Base-by-base conservation (phyloP, 2,113 vertebrate species). In the Scalopus aquaticus region DNA sequence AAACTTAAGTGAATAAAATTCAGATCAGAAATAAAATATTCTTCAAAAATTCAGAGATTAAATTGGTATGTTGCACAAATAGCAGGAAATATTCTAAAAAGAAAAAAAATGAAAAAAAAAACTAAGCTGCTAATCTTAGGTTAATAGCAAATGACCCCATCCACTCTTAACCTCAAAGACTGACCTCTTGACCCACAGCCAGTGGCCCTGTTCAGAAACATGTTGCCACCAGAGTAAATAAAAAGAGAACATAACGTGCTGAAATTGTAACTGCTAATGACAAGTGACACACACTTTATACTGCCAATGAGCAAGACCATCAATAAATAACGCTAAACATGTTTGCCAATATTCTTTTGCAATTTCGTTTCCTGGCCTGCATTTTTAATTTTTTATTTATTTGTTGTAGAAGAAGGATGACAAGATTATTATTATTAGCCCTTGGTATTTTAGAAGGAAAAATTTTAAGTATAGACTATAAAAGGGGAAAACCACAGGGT, bases 241-340 rank as follows among this genome's bases (percentile, higher is more conserved):
- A 98, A 98, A 97, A 98, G 98, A 96, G 98, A 98, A 96, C 96
- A 97, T 96, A 98, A 97, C 19, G 98, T 98, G 97, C 96, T 98
- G 98, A 98, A 98, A 98, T 97, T 98, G 98, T 98, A 98, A 98
- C 97, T 97, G 97, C 98, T 97, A 98, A 98, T 98, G 98, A 98
- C 97, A 98, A 98, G 97, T 94, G 98, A 98, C 98, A 98, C 72
- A 39, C 95, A 98, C 97, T 98, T 98, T 96, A 98, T 97, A 94
- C 92, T 80, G 96, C 98, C 98, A 97, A 89, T 94, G 97, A 98
- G 96, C 97, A 97, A 98, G 98, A 0, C 97, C 98, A 97, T 97
- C 98, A 98, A 98, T 98, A 98, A 98, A 98, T 98, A 97, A 98
- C 96, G 94, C 83, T 91, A 94, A 98, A 97, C 77, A 95, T 96